These are phyloP conservation scores for Coelopa pilipes DNA, from an alignment of 2,888 invertebrate genomes.

Conservation along the genomic window DNA sequence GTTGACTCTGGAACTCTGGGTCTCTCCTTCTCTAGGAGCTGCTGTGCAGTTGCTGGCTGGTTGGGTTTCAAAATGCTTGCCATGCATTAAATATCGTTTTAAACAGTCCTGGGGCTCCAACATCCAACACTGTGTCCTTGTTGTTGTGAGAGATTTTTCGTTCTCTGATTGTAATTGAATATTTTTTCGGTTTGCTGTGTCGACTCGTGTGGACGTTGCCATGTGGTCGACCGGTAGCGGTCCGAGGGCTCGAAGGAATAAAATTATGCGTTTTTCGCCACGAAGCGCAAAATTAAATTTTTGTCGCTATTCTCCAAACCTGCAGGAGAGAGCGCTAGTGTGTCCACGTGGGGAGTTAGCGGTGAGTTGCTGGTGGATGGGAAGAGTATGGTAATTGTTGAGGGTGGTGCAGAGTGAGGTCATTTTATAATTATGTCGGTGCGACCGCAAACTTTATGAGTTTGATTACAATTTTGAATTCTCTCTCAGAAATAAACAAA, in stretches of 20 bases:
- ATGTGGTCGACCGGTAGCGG: not conserved
- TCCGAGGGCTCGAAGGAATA: not conserved
- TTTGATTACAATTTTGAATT: slow-evolving; percentile 1
- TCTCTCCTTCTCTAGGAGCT: not conserved
- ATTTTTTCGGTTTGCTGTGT: not conserved
- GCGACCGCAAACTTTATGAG: slow-evolving; percentile 1
- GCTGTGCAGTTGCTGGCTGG: not conserved
- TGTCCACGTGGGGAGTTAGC: not conserved
- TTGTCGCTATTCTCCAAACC: not conserved
- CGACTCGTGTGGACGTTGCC: not conserved
- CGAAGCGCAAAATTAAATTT: slow-evolving; percentile 7
- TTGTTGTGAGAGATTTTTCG: not conserved
- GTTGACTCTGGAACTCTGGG: not conserved
- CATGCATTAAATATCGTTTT: slow-evolving; percentile 12
- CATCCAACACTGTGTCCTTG: not conserved
- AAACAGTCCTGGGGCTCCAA: not conserved
- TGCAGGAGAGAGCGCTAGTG: not conserved
- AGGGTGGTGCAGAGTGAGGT: too few species aligned
- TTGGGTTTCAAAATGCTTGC: slow-evolving; percentile 1
- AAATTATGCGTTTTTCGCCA: not conserved
- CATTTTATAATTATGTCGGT: slow-evolving; percentile 3
- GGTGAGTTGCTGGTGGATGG: not conserved
- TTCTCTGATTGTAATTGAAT: slow-evolving; percentile 11
- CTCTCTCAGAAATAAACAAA: not conserved
- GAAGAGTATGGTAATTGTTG: too few species aligned